Evolutionary conservation across 2,113 vertebrate species (phyloP).

Genomic region (Mesembrinibis cayennensis): DNA sequence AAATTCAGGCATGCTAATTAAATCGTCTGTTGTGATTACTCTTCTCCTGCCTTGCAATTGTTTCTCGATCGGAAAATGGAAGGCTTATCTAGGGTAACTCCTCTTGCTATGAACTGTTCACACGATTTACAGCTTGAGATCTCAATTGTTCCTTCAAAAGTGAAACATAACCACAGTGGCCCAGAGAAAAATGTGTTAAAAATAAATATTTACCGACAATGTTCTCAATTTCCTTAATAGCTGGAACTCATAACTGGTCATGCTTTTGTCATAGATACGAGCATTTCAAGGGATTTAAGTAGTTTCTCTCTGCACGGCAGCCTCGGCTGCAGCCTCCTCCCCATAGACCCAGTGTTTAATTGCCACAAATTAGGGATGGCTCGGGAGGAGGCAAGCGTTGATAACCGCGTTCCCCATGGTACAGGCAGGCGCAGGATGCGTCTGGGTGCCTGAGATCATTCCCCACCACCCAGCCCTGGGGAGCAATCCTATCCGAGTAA

Average conservation of each 20-base stretch:
- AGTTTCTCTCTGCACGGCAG: background rate
- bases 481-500: background rate
- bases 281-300: background rate
- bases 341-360: background rate
- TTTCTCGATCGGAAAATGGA: background rate
- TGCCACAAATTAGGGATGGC: rapidly evolving
- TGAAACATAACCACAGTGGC: background rate
- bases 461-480: no score
- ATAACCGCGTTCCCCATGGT: rapidly evolving
- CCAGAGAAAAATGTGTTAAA: background rate
- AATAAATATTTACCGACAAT: background rate
- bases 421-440: no score
- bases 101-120: background rate
- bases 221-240: background rate
- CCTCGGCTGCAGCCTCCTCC: background rate
- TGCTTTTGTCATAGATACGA: rapidly evolving
- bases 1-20: background rate
- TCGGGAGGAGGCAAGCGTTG: background rate
- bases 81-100: background rate
- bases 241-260: background rate
- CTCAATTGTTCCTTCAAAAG: background rate
- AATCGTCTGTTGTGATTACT: rapidly evolving
- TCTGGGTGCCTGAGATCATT: background rate
- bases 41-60: background rate
- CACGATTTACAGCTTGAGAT: background rate